Evolutionary conservation across 2,888 invertebrate genomes (phyloP), one percentile per base, ranked within the genome.

Genomic region (Synanthedon formicaeformis): DNA sequence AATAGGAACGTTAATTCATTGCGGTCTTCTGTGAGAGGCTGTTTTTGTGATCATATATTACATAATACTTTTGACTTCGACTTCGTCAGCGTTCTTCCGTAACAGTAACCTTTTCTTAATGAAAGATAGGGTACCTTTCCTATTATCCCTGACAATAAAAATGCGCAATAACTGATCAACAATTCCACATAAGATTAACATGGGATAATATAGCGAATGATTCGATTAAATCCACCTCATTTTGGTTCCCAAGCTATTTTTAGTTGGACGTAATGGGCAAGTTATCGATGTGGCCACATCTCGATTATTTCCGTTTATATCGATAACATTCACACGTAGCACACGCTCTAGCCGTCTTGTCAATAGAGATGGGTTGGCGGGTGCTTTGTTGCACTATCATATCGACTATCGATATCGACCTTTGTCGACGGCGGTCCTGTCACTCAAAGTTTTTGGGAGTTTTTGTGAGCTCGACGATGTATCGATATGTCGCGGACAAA

Each of bases 301-400:
- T 78, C 78, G 83, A 83, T 82, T 65, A 62, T 70, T 73, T 81
- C 78, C 78, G 83, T 83, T 82, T 65, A 62, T 70, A 73, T 81
- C 78, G 86, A 87, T 85, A 85, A 75, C 80, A 85, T 86, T 86
- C 86, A 85, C 86, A 86, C 86, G 75, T 84, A 79, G 84, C 84
- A 84, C 86, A 86, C 86, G 85, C 82, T 80, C 78, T 67, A 67
- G 69, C 71, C 71, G 62, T 62, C 75, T 69, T 81, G 82, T 82
- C 81, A 78, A 76, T 82, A 82, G 80, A 75, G 79, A 74, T 78
- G 78, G 75, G 75, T 67, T 67, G 79, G 80, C 81, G 81, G 80
- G 73, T 73, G 81, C 84, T 83, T 84, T 84, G 84, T 81, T 72
- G 69, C 67, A 57, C 67, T 80, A 78, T 78, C 84, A 75, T 54